Evolutionary conservation across 1,140 invertebrate genomes (phyloP), one percentile per base, ranked within the genome.

Genomic region (Bombus terrestris): DNA sequence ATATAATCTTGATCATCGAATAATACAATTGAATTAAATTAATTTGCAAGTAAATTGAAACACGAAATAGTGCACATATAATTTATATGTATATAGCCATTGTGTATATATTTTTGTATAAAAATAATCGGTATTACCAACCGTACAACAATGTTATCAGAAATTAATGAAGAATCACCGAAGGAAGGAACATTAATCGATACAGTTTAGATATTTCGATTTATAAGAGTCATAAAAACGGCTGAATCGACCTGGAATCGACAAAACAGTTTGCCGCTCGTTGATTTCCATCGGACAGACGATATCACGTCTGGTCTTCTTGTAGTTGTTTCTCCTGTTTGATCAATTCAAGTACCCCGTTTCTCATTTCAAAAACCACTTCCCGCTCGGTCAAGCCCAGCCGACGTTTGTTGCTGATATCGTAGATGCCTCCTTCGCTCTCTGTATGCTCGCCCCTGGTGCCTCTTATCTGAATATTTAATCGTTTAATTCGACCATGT

Each of bases 401-500:
- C 82, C 97, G 96, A 73, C 97, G 95, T 93, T 97, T 97, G 95
- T 98, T 98, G 73, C 97, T 97, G 90, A 98, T 96, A 89, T 97
- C 97, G 94, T 97, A 97, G 62, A 98, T 93, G 8, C 96, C 97
- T 85, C 96, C 97, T 81, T 96, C 95, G 64, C 96, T 96, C 69
- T 96, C 96, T 8, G 96, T 96, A 91, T 97, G 96, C 87, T 97
- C 97, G 13, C 97, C 97, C 71, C 96, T 93, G 28, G 96, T 97
- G 57, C 97, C 96, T 43, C 96, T 93, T 35, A 97, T 95, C 93
- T 95, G 85, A 66, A 73, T 41, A 41, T 64, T 77, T 64, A 32
- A 62, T 32, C 5, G 6, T 64, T 64, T 37, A 62, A 57, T 32
- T 39, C 28, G 10, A 4, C 25, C 25, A 28, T 25, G 57, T 12